Base-by-base conservation (phyloP, 2,888 invertebrate genomes). In the Sturmia bella region DNA sequence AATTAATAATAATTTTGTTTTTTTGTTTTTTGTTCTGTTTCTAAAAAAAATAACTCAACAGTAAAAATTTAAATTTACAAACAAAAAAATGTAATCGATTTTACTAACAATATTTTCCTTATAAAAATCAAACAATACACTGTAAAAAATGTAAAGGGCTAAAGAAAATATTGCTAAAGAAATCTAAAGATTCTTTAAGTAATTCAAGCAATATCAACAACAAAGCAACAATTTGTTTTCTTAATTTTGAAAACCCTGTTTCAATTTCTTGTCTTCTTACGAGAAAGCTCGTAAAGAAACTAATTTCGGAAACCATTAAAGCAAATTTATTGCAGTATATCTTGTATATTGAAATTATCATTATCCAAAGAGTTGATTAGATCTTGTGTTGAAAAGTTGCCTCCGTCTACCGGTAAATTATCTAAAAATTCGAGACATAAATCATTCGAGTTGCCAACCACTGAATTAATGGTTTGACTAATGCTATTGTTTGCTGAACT, bases 381-480 rank as follows among this genome's bases (percentile, higher is more conserved):
- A 89, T 96, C 96, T 89, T 96, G 96, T 78, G 96, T 95, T 86
- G 95, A 94, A 91, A 96, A 94, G 88, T 93, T 94, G 87, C 93
- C 93, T 79, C 95, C 93, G 90, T 97, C 96, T 85, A 95, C 92
- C 73, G 95, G 94, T 90, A 97, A 93, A 91, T 95, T 95, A 90
- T 97, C 97, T 83, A 96, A 93, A 92, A 96, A 96, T 92, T 97
- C 96, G 86, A 97, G 93, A 90, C 94, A 95, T 91, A 97, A 95
- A 91, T 96, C 96, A 83, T 89, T 89, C 83, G 88, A 88, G 84
- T 89, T 91, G 80, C 89, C 90, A 63, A 91, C 90, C 79, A 91
- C 90, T 56, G 90, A 91, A 85, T 89, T 91, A 78, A 91, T 91
- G 72, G 90, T 89, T 83, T 91, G 91, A 83, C 88, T 91, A 54